These are phyloP conservation scores for Cololabis saira DNA, from an alignment of 2,113 vertebrate genomes.

Conservation along the genomic window DNA sequence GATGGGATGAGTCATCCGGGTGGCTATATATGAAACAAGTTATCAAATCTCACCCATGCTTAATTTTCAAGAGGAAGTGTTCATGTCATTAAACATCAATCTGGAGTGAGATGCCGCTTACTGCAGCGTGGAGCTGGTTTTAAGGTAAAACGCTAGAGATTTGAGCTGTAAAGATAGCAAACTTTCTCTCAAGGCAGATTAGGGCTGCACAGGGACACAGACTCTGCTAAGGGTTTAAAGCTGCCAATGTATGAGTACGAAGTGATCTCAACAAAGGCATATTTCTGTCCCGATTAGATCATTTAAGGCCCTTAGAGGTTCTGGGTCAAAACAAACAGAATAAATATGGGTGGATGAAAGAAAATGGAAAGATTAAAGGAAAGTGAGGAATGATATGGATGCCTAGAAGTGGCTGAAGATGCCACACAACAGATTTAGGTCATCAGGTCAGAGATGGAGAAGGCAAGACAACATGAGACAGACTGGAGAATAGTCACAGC, in stretches of 20 bases:
- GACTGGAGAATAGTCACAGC: neutral
- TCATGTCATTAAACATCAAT: slow-evolving; percentile 23
- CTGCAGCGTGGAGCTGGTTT: neutral
- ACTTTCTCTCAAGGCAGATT: neutral
- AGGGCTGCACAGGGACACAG: neutral
- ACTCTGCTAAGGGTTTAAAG: no score
- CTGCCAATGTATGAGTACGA: no score
- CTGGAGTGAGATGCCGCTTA: slow-evolving; percentile 3
- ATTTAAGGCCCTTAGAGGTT: slow-evolving; percentile 6
- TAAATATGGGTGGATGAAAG: slow-evolving; percentile 28
- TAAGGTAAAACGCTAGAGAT: neutral
- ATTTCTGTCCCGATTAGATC: slow-evolving; percentile 7
- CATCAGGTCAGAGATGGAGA: slow-evolving; percentile 32
- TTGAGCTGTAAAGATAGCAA: neutral
- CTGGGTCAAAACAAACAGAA: neutral
- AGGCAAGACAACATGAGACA: slow-evolving; percentile 6
- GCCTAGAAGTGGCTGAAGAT: slow-evolving; percentile 16
- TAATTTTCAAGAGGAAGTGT: slow-evolving; percentile 29
- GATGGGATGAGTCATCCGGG: slow-evolving; percentile 59
- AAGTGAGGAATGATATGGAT: slow-evolving; percentile 1
- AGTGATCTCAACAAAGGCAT: neutral
- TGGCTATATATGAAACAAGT: slow-evolving; percentile 45
- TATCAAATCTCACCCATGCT: slow-evolving; percentile 40
- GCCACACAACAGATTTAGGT: slow-evolving; percentile 46
- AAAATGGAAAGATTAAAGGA: slow-evolving; percentile 30